Base-by-base conservation (phyloP, 2,113 vertebrate genomes). In the Glaucomys volans region DNA sequence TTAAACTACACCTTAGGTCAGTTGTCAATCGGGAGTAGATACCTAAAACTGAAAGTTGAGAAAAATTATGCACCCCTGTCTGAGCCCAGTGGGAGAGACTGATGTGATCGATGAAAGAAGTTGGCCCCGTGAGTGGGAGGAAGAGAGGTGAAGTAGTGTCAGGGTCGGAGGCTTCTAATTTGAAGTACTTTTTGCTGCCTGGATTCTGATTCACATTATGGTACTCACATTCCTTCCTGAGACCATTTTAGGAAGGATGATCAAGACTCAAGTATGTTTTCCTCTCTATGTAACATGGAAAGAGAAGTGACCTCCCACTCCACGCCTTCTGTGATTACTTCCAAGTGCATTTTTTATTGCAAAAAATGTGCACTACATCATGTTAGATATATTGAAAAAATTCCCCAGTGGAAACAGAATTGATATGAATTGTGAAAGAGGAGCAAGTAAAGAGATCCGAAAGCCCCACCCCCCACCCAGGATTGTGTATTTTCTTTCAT, bases 391-490 rank as follows among this genome's bases (percentile, higher is more conserved):
- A 93, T 82, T 97, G 74, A 94, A 95, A 40, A 96, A 81, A 9
- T 3, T 8, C 16, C 66, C 66, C 66, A 83, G 86, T 97, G 97
- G 94, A 96, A 93, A 97, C 69, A 98, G 91, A 97, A 97, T 97
- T 97, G 97, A 96, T 95, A 90, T 97, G 89, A 95, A 97, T 96
- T 98, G 94, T 92, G 96, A 97, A 98, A 96, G 82, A 97, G 98
- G 82, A 96, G 57, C 54, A 92, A 94, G 91, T 96, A 97, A 98
- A 95, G 24, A 64, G 75, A 96, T 96, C 91, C 83, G 95, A 94
- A 96, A 95, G 77, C 3, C 71, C 94, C 69, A 5, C 4, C 52
- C 52, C 5, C 80, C 95, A 95, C 80, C 82, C 32, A 96, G 54
- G 44, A 83, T 47, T 95, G 37, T 80, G 37, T 83, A 86, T 97